Evolutionary conservation across 2,113 vertebrate genomes (phyloP).

Genomic region (Peromyscus californicus): DNA sequence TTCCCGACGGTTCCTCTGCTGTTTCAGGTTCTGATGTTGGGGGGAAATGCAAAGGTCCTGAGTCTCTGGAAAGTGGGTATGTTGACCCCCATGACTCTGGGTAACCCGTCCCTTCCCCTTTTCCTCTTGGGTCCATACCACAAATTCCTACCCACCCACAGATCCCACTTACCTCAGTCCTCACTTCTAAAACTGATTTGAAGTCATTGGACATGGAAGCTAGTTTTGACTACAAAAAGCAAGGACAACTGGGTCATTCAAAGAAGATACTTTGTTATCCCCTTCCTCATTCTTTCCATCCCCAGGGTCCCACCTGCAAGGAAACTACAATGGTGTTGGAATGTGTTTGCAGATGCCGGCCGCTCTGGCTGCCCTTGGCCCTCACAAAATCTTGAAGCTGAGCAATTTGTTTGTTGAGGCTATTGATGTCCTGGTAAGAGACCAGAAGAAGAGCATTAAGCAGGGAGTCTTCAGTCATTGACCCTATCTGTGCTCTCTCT

Average conservation of each 20-base stretch:
- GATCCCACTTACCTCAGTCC: slow-evolving; percentile 92
- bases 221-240: slow-evolving; percentile 93
- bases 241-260: slow-evolving; percentile 1
- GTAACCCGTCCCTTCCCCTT: neutral
- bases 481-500: neutral
- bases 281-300: neutral
- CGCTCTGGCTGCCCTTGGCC: slow-evolving; percentile 91
- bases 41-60: slow-evolving; percentile 36
- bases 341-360: slow-evolving; percentile 94
- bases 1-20: slow-evolving; percentile 94
- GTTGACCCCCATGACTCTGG: neutral
- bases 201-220: slow-evolving; percentile 97
- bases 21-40: slow-evolving; percentile 93
- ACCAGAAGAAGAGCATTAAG: neutral
- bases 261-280: neutral
- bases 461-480: neutral
- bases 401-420: slow-evolving; percentile 96
- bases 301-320: slow-evolving; percentile 89
- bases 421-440: slow-evolving; percentile 93
- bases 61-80: slow-evolving; percentile 17
- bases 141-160: neutral
- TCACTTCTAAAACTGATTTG: slow-evolving; percentile 96
- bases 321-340: slow-evolving; percentile 97
- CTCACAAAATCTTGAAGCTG: slow-evolving; percentile 94
- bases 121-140: neutral